Base-by-base conservation (phyloP, 2,888 invertebrate genomes). In the Caenorhabditis angaria region DNA sequence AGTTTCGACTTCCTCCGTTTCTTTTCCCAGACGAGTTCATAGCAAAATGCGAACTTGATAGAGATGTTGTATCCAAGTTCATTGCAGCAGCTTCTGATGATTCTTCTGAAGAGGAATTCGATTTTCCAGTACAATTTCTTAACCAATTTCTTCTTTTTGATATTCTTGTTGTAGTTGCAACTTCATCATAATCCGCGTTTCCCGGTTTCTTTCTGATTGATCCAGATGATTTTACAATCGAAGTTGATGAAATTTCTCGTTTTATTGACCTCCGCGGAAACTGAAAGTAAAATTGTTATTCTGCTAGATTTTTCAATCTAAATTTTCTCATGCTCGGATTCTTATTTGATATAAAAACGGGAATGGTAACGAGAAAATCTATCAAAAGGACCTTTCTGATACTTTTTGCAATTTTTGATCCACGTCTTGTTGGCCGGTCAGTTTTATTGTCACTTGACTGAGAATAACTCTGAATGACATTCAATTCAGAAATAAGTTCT, bases 71-170 rank as follows among this genome's bases (percentile, higher is more conserved):
- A 61, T 85, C 80, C 41, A 82, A 51, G 65, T 78, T 80, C 64
- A 75, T 76, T 8, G 74, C 78, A 0, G 72, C 78, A 0, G 70
- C 70, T 62, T 83, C 83, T 27, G 84, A 83, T 29, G 77, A 78
- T 27, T 84, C 84, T 62, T 85, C 85, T 1, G 82, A 82, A 14
- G 80, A 78, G n/a, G 80, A 76, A 54, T 82, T 81, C 50, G 81
- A 79, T 25, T 77, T 77, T 3, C 83, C 80, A 0, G 83, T 82
- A 60, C 85, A 85, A 56, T 77, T 77, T 24, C 79, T 65, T 29
- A 83, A 65, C 83, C 83, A 83, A n/a, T 75, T 76, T 41, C 62
- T 64, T 28, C 75, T 32, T 50, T 75, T 75, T 5, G 67, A 67
- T 25, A 61, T 75, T 28, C 70, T n/a, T 0, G 75, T 61, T n/a